Evolutionary conservation across 2,797 vertebrate species (phyloP).

Genomic region (Linurgus olivaceus): DNA sequence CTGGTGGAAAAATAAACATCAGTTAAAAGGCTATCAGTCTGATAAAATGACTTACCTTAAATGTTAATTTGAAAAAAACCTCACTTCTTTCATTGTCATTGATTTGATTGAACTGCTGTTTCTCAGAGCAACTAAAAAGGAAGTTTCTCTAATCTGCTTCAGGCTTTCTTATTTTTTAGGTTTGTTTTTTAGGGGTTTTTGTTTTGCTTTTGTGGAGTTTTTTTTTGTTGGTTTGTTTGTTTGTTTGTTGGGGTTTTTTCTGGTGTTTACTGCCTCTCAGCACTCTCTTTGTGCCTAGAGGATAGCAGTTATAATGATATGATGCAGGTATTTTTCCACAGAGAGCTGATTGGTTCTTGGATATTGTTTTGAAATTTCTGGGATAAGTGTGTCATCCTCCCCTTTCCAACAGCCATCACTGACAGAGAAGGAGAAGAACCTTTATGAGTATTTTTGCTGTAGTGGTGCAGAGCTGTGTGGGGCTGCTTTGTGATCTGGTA

Average conservation of each 20-base stretch:
- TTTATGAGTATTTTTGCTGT: neutral
- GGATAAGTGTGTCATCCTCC: neutral
- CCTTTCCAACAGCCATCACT: neutral
- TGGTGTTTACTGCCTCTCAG: neutral
- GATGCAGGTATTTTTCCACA: neutral
- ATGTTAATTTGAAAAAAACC: neutral
- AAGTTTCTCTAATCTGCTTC: neutral
- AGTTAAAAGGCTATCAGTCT: slow-evolving; percentile 14
- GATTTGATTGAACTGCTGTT: slow-evolving; percentile 14
- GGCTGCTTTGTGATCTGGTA: neutral
- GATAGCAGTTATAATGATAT: neutral
- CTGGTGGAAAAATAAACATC: slow-evolving; percentile 9
- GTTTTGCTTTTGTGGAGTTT: neutral
- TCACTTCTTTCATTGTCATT: neutral
- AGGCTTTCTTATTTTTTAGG: neutral
- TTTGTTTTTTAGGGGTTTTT: neutral
- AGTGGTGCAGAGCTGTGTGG: neutral
- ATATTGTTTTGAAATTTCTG: neutral
- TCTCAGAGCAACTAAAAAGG: neutral
- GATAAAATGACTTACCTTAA: slow-evolving; percentile 13
- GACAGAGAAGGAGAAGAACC: neutral
- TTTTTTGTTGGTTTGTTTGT: neutral
- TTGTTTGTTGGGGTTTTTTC: accelerated
- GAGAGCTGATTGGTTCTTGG: neutral
- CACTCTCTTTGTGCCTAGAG: neutral